Evolutionary conservation across 2,113 vertebrate genomes (phyloP).

Genomic region (zebrafish (Danio rerio)): DNA sequence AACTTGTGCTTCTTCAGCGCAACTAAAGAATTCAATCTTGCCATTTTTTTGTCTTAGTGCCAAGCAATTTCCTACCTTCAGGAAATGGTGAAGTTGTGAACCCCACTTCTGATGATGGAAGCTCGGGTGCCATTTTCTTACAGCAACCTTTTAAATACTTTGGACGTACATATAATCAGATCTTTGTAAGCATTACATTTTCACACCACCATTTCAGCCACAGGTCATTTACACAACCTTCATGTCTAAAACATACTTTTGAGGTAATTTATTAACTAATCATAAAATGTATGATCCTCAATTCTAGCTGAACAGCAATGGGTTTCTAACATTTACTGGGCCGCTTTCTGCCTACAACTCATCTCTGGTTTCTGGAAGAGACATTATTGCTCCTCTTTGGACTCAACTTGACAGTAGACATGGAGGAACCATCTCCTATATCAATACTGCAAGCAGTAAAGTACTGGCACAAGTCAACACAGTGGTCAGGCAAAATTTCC

Average conservation of each 20-base stretch:
- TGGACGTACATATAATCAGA: background rate
- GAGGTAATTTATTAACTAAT: no score
- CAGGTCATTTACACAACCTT: accelerated
- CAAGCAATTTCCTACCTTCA: background rate
- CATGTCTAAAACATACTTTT: background rate
- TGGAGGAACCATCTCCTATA: background rate
- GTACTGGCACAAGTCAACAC: background rate
- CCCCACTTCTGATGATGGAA: background rate
- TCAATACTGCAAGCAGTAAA: background rate
- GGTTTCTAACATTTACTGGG: background rate
- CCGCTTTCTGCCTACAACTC: background rate
- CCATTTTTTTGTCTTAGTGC: background rate
- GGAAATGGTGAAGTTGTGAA: background rate
- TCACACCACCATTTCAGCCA: background rate
- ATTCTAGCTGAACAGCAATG: conserved; percentile 6
- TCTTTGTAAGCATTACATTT: background rate
- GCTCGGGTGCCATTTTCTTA: background rate
- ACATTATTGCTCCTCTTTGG: conserved; percentile 13
- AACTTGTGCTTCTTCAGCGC: background rate
- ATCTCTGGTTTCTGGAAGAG: background rate
- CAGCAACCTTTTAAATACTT: conserved; percentile 10
- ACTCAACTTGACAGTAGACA: background rate
- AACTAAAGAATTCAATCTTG: background rate
- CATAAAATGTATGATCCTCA: background rate
- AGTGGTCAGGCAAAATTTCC: background rate